These are phyloP conservation scores for Proterorhinus semilunaris DNA, from an alignment of 2,113 vertebrate species.

Conservation along the genomic window DNA sequence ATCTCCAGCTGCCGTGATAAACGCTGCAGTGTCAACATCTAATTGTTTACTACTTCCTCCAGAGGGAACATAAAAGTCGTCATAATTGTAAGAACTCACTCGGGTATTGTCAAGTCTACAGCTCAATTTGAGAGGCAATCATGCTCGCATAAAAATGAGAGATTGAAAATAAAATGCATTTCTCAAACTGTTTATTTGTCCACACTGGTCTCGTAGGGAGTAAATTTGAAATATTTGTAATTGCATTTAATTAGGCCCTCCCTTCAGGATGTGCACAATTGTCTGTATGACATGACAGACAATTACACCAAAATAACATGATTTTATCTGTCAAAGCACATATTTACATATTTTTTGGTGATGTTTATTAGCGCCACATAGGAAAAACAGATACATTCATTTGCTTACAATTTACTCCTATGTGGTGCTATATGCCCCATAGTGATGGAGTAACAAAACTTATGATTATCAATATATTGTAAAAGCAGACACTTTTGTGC, in stretches of 20 bases:
- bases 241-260: slow-evolving; percentile 13
- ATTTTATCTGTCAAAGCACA: slow-evolving; percentile 30
- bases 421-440: too few species aligned
- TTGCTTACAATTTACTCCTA: too few species aligned
- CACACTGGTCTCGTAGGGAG: background rate
- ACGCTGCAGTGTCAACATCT: background rate
- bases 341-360: slow-evolving; percentile 22
- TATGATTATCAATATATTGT: too few species aligned
- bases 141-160: slow-evolving; percentile 1
- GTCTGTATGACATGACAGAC: slow-evolving; percentile 16
- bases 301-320: slow-evolving; percentile 38
- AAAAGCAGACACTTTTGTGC: too few species aligned
- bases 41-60: slow-evolving; percentile 2
- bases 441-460: too few species aligned
- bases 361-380: background rate
- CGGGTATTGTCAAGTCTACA: background rate
- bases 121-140: background rate
- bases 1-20: slow-evolving; percentile 17
- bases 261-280: slow-evolving; percentile 35
- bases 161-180: background rate
- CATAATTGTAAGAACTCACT: background rate
- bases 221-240: background rate
- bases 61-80: slow-evolving; percentile 3
- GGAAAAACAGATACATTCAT: too few species aligned
- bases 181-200: background rate